Base-by-base conservation (phyloP, 2,888 invertebrate genomes). In the Standfussiana lucernea region DNA sequence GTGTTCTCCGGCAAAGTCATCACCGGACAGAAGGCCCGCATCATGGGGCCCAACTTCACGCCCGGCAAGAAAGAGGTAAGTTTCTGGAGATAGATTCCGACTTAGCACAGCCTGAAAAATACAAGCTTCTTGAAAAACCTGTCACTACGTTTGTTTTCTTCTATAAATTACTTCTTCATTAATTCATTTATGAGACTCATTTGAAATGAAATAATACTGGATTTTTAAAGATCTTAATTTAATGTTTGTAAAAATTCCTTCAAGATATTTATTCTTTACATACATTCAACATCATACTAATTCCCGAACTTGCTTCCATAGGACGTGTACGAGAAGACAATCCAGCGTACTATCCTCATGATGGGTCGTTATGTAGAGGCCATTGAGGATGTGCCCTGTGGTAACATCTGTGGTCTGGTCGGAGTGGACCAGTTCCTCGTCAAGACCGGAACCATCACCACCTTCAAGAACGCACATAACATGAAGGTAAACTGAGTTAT, bases 321-420 rank as follows among this genome's bases (percentile, higher is more conserved):
- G 96, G 99, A 99, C 97, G 96, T 99, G 93, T 99, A 99, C 93
- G 99, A 99, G 96, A 99, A 99, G 97, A 99, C 99, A 90, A 99
- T 99, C 96, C 99, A 99, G 97, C 98, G 99, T 97, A 99, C 99
- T 82, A 99, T 99, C 94, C 97, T 99, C 92, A 99, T 99, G 99
- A 99, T 99, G 99, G 99, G 99, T 87, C 99, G 99, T 97, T 99
- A 99, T 93, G 99, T 99, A 81, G 99, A 99, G 97, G 99, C 99
- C 86, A 99, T 99, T 92, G 99, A 99, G 96, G 99, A 99, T 97
- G 99, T 99, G 86, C 99, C 99, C 81, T 99, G 98, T 88, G 99
- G 99, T 92, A 99, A 99, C 98, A 99, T 99, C 97, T 99, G 99
- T 95, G 99, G 99, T 97, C 97, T 99, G 93, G 99, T 99, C 89